Conservation (phyloP, 1,140 invertebrate genomes). For the Euborellia annulipes region DNA sequence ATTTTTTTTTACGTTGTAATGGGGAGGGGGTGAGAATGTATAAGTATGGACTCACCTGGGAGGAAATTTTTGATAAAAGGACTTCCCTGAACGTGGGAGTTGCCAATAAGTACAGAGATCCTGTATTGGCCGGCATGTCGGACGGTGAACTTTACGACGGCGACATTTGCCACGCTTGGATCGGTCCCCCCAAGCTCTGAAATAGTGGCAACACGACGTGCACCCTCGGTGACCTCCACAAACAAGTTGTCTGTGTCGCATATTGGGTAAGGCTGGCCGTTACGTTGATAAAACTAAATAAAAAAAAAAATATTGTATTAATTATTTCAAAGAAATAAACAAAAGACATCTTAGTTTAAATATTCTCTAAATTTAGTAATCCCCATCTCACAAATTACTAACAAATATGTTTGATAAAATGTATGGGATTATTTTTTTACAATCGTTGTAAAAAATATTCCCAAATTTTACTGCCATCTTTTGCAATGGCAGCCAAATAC, state of each 20-base stretch:
- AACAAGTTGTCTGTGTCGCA: constrained; percentile 78
- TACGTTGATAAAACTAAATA: constrained; percentile 72
- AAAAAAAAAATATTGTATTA: constrained; percentile 11
- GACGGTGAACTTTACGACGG: constrained; percentile 79
- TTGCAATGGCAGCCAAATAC: no score
- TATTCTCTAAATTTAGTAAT: no score
- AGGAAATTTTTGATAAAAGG: constrained; percentile 48
- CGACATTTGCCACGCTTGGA: constrained; percentile 64
- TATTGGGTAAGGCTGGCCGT: constrained; percentile 80
- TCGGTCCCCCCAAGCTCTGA: constrained; percentile 70
- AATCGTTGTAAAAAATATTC: no score
- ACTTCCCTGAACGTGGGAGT: constrained; percentile 45
- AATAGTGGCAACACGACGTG: constrained; percentile 64
- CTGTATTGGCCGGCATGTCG: constrained; percentile 75
- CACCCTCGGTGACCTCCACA: constrained; percentile 70
- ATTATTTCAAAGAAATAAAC: no score
- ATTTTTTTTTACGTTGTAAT: no score
- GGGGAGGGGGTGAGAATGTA: no score
- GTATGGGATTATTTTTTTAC: no score
- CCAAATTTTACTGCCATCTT: no score
- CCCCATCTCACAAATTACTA: no score
- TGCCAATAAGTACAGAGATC: constrained; percentile 67
- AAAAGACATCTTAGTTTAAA: no score
- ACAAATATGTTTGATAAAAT: no score
- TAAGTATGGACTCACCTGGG: no score